Conservation (phyloP, 2,797 vertebrate species). For the Pantherophis alleghaniensis region DNA sequence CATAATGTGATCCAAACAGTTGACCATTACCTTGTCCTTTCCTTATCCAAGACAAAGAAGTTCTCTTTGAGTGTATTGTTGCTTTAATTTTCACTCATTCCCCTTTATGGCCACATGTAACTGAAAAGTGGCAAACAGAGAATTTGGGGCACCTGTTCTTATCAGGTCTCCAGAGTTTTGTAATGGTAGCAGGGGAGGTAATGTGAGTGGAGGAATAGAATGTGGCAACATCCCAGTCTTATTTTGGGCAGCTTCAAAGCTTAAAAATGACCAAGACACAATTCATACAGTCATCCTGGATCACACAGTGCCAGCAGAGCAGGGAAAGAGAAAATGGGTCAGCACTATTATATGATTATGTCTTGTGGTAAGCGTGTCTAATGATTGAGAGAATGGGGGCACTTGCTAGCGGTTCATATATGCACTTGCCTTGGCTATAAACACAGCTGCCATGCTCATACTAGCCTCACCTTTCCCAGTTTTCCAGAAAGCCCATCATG, state of each 20-base stretch:
- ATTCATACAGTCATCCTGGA: not conserved
- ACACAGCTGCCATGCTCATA: not conserved
- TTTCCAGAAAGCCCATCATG: not conserved
- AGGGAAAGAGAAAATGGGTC: not conserved
- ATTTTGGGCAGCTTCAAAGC: not conserved
- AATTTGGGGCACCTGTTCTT: not conserved
- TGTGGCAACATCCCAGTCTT: not conserved
- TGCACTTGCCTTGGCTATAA: not conserved
- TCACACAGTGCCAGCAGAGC: not conserved
- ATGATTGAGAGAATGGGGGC: too few relatives aligned
- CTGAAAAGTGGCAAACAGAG: not conserved
- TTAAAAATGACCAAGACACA: not conserved
- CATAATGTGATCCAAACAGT: not conserved
- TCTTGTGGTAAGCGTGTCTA: not conserved
- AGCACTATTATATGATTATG: not conserved
- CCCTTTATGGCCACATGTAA: not conserved
- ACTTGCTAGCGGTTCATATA: too few relatives aligned
- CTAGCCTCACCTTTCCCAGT: not conserved
- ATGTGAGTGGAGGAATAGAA: not conserved
- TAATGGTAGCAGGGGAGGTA: not conserved
- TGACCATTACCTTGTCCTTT: not conserved
- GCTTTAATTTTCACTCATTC: not conserved
- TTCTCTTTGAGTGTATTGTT: not conserved
- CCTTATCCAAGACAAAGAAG: not conserved
- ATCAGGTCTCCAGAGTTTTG: not conserved